phyloP scores from a whole-genome alignment of 2,888 invertebrate species.

The Hanleya hanleyi region DNA sequence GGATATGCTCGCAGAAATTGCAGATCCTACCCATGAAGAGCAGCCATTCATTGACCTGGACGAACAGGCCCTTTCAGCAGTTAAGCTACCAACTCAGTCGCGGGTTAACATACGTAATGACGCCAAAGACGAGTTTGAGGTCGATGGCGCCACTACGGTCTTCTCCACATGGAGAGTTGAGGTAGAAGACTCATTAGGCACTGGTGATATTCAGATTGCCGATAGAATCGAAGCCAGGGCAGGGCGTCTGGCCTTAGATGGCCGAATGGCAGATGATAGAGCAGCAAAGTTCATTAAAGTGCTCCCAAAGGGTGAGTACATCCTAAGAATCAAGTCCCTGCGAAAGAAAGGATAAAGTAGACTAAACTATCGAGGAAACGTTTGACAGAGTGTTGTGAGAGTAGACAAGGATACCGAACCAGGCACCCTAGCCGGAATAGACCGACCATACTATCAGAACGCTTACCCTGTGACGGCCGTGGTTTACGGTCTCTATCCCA shows the following conservation, averaged over 20 bases:
- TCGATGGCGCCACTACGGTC: background rate
- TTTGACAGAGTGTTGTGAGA: background rate
- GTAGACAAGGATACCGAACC: no score
- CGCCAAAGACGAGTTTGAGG: background rate
- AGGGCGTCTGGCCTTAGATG: background rate
- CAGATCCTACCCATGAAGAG: background rate
- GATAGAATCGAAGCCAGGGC: background rate
- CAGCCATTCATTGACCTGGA: background rate
- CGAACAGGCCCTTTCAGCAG: background rate
- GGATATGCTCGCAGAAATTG: background rate
- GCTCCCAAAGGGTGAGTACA: background rate
- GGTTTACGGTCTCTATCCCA: no score
- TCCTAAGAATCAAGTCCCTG: background rate
- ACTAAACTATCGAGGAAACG: background rate
- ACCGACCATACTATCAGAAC: no score
- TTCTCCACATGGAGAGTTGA: background rate
- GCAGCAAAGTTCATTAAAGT: background rate
- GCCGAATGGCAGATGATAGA: background rate
- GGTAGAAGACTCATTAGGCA: background rate
- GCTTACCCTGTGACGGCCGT: no score
- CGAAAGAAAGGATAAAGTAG: background rate
- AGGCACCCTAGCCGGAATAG: no score
- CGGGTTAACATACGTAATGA: background rate
- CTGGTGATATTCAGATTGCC: background rate
- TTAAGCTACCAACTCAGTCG: background rate